These are phyloP conservation scores for Cheumatopsyche charites DNA, from an alignment of 1,140 invertebrate genomes.

Conservation along the genomic window DNA sequence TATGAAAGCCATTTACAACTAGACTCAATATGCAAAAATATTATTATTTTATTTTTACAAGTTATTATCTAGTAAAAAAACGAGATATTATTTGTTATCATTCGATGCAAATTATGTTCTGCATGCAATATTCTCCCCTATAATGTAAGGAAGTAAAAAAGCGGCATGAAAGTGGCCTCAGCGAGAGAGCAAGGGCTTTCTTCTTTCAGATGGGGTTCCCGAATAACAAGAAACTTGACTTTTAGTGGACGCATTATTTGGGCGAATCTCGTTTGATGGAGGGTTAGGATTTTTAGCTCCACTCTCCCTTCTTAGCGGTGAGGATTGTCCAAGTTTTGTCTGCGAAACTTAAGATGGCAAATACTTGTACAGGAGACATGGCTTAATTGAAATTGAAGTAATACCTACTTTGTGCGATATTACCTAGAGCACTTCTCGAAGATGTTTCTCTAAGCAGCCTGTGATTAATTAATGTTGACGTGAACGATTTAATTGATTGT, in stretches of 20 bases:
- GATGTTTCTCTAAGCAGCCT: neutral
- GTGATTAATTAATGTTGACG: neutral
- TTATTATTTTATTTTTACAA: no score
- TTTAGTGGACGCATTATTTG: constrained; percentile 47
- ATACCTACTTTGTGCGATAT: no score
- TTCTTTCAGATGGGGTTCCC: neutral
- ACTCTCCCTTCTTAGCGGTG: constrained; percentile 21
- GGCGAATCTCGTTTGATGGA: constrained; percentile 43
- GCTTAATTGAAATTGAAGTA: constrained; percentile 17
- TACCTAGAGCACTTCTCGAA: neutral
- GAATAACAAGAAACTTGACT: constrained; percentile 48
- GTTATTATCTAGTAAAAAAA: no score
- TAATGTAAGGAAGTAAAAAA: constrained; percentile 41
- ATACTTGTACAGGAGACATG: neutral
- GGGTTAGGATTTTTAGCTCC: constrained; percentile 44
- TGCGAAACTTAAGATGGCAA: constrained; percentile 7
- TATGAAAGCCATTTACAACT: no score
- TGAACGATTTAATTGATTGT: neutral
- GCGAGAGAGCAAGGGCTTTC: neutral
- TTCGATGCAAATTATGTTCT: no score
- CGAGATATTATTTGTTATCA: no score
- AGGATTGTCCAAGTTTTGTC: constrained; percentile 13
- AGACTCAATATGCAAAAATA: no score
- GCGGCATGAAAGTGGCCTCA: constrained; percentile 21
- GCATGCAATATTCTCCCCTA: no score